Evolutionary conservation across 2,888 invertebrate species (phyloP), one percentile per base, ranked within the genome.

Genomic region (Apamea crenata): DNA sequence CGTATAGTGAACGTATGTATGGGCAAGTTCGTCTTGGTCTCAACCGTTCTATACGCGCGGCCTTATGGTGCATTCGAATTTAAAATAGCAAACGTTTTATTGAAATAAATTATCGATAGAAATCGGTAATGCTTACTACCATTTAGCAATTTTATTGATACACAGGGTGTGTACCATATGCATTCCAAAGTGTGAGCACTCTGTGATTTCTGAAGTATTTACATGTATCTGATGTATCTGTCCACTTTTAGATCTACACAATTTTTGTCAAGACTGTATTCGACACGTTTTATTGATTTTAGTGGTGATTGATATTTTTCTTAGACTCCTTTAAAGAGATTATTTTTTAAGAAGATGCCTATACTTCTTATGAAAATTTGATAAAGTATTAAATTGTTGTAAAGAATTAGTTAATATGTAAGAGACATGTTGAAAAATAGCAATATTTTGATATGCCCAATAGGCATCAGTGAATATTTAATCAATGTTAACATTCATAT

Each of bases 191-290:
- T 36, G 40, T 36, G 36, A 61, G 61, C 83, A 63, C 67, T 77
- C 82, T 80, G 82, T 80, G 82, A 80, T 80, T 83, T 80, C 53
- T 47, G 61, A 80, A 63, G 8, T 68, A 77, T 85, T 73, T 85
- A 85, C 72, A 85, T 81, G 44, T 80, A 68, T 61, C 69, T 81
- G 82, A 85, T 81, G 44, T 80, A 68, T 61, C 69, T 81, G 82
- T 83, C 83, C 77, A 83, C 69, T 77, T 85, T 83, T 69, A 72
- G 14, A 85, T 81, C 71, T 76, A 74, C 77, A 68, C 65, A 50
- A 83, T 75, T 77, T 85, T 74, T 79, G 67, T 74, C 61, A 82
- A 86, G 87, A 85, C 80, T 86, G 83, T 77, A 77, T 69, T 76
- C 50, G 53, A 44, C 44, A 67, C 2, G 8, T 66, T 59, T 61